Evolutionary conservation across 2,113 vertebrate species (phyloP), one percentile per base, ranked within the genome.

Genomic region (Corydoras sp.): DNA sequence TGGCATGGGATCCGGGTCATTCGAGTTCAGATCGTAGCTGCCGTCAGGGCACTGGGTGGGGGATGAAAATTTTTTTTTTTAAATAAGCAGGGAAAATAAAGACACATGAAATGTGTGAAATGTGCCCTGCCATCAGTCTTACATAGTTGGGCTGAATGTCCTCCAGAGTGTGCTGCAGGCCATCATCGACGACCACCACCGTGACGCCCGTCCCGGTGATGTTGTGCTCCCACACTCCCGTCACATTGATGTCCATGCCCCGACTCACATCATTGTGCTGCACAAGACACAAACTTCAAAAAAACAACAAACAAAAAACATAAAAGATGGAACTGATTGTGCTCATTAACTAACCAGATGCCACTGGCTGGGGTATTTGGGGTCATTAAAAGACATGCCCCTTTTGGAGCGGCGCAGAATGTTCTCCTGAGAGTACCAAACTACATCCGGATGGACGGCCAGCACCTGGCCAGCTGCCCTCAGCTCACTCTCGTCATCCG

Each of bases 81-180:
- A 35, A 4, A 6, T 43, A 43, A 43, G 35, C 35, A 5, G 35
- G 35, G 4, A 5, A 43, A 43, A 43, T 5, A 43, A 43, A 43
- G 7, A 43, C 35, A 32, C 10, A 32, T 3, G 43, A 5, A 54
- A n/a, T 1, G 30, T 4, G 6, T 35, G 49, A 12, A 14, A 64
- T 49, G 48, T 7, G 3, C 10, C 55, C 29, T 50, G 13, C 13
- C 24, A 64, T 11, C 18, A 0, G 67, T 89, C 94, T 92, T 84
- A 97, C 97, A 9, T 99, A 99, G 79, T 99, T 99, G 12, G 92
- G 90, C 75, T 96, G 90, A 48, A 99, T 95, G 79, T 99, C 97
- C 74, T 86, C 85, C 78, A 94, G 80, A 4, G 92, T 96, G 89
- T 99, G 93, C 63, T 99, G 89, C 68, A 99, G 89, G 0, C 97